These are phyloP conservation scores for Heliconius hortense DNA, from an alignment of 2,888 invertebrate genomes.

Conservation along the genomic window DNA sequence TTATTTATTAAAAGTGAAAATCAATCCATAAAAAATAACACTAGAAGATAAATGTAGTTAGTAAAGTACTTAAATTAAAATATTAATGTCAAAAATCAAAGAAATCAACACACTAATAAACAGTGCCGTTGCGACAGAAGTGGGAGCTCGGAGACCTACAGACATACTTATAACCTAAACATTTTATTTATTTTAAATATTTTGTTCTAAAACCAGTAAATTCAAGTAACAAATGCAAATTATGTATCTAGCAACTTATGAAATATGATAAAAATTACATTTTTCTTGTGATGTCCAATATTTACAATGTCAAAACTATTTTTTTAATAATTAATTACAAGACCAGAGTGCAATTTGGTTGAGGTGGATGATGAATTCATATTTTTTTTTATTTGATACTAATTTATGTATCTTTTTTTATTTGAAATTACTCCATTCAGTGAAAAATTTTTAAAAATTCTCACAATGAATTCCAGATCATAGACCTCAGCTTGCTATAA, in stretches of 20 bases:
- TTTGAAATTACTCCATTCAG: not conserved
- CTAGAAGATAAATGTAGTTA: constrained; percentile 68
- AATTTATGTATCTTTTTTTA: not conserved
- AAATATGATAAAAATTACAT: constrained; percentile 48
- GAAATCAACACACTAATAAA: constrained; percentile 42
- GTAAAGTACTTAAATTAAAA: constrained; percentile 59
- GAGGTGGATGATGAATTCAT: not conserved
- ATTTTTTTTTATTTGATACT: not conserved
- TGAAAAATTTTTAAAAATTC: not conserved
- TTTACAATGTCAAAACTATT: constrained; percentile 61
- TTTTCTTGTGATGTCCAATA: constrained; percentile 68
- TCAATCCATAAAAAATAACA: constrained; percentile 74
- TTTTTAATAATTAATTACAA: constrained; percentile 2
- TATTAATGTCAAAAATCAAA: constrained; percentile 63
- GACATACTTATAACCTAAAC: constrained; percentile 49
- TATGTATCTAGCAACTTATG: constrained; percentile 50
- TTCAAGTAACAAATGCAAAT: constrained; percentile 63
- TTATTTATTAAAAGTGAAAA: constrained; percentile 77
- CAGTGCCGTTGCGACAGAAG: constrained; percentile 42
- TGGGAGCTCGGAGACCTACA: constrained; percentile 45
- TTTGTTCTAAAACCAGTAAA: constrained; percentile 68
- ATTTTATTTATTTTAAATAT: constrained; percentile 55
- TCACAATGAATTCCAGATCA: constrained; percentile 16
- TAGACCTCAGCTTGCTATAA: constrained; percentile 28
- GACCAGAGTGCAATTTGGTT: not conserved